Percentiles rank a stretch among this genome's conserved stretches.
Conservation (phyloP, 1,140 invertebrate species). For the Pararge aegeria region DNA sequence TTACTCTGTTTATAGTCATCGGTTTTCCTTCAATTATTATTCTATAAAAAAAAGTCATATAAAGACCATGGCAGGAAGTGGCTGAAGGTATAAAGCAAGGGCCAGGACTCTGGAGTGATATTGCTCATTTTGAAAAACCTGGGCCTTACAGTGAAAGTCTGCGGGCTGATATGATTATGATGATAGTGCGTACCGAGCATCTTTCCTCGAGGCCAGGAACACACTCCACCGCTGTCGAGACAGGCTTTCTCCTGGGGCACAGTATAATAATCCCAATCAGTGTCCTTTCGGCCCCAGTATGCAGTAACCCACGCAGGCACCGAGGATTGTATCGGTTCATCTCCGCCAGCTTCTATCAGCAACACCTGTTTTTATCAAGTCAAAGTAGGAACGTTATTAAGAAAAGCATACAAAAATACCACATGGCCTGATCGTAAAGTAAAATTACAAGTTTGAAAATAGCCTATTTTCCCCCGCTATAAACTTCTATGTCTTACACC, state of each 20-base stretch:
- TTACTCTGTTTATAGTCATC: too few relatives aligned
- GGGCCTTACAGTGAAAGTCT: too few relatives aligned
- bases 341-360: constrained; percentile 83
- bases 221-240: constrained; percentile 71
- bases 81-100: too few relatives aligned
- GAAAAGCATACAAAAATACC: background rate
- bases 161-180: background rate
- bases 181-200: constrained; percentile 75
- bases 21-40: too few relatives aligned
- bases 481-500: too few relatives aligned
- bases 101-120: too few relatives aligned
- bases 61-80: too few relatives aligned
- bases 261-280: constrained; percentile 85
- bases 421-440: too few relatives aligned
- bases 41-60: too few relatives aligned
- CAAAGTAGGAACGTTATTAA: background rate
- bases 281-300: constrained; percentile 78
- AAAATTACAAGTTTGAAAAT: too few relatives aligned
- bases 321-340: constrained; percentile 78
- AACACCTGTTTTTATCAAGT: constrained; percentile 65
- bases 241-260: constrained; percentile 83
- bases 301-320: constrained; percentile 80
- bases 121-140: too few relatives aligned
- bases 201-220: constrained; percentile 81
- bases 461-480: too few relatives aligned